Evolutionary conservation across 2,113 vertebrate genomes (phyloP).

Genomic region (Cariama cristata): DNA sequence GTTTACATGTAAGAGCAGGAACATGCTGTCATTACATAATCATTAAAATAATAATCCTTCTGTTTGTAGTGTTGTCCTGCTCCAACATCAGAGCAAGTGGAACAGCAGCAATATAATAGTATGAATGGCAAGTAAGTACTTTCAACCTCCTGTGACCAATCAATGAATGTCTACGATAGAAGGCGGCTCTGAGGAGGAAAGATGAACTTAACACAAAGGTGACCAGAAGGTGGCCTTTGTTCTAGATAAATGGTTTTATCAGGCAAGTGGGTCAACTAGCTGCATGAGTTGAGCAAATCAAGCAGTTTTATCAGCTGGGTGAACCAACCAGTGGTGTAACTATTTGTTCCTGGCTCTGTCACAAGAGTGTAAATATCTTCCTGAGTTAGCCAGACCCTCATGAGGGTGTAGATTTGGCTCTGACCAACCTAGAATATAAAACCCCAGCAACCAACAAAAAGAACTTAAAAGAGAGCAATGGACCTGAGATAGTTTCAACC

Average conservation of each 20-base stretch:
- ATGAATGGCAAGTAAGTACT: background rate
- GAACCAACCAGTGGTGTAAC: background rate
- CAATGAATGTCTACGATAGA: background rate
- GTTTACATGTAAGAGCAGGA: background rate
- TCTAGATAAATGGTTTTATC: background rate
- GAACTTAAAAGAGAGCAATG: background rate
- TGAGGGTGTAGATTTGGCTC: background rate
- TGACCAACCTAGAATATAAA: background rate
- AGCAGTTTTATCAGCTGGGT: background rate
- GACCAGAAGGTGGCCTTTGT: background rate
- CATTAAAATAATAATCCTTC: background rate
- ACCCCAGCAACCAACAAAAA: background rate
- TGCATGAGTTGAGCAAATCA: background rate
- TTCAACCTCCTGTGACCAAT: background rate
- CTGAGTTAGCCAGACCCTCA: background rate
- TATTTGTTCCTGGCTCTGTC: background rate
- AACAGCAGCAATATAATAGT: background rate
- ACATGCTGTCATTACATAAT: background rate
- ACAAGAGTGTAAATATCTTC: background rate
- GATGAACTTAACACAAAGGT: background rate
- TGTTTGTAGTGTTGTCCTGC: background rate
- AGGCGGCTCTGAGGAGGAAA: background rate
- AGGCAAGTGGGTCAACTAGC: background rate
- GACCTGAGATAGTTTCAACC: background rate
- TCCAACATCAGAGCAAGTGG: background rate